A percentile compares a stretch with the other conserved stretches of the same genome.
Evolutionary conservation across 2,797 vertebrate genomes (phyloP).

Genomic region (Girardinus metallicus): DNA sequence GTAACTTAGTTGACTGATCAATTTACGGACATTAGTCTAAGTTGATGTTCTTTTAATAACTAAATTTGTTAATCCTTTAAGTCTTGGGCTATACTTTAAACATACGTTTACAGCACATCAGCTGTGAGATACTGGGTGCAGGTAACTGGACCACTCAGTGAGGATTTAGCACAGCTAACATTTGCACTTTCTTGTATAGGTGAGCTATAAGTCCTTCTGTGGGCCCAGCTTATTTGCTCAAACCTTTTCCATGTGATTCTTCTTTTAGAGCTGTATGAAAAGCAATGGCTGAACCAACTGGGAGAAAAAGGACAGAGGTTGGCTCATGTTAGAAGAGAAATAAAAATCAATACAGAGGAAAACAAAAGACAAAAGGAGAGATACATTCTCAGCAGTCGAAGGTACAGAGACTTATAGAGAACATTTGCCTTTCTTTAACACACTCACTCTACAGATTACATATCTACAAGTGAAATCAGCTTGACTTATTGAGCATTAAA

Average conservation of each 20-base stretch:
- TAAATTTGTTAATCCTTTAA: not conserved
- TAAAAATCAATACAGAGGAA: slow-evolving; percentile 34
- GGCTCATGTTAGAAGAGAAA: slow-evolving; percentile 17
- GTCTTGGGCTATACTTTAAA: not conserved
- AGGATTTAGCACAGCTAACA: slow-evolving; percentile 18
- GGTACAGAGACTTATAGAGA: slow-evolving; percentile 6
- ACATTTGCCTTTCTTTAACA: slow-evolving; percentile 7
- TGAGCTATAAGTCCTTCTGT: not conserved
- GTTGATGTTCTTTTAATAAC: not conserved
- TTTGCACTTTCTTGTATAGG: slow-evolving; percentile 5
- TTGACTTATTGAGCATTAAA: slow-evolving; percentile 29
- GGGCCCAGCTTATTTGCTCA: not conserved
- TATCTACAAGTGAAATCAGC: slow-evolving; percentile 13
- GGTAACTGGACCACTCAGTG: not conserved
- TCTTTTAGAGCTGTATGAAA: slow-evolving; percentile 13
- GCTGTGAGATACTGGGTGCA: slow-evolving; percentile 5
- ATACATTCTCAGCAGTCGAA: slow-evolving; percentile 10
- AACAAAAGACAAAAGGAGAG: slow-evolving; percentile 14
- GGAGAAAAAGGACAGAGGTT: slow-evolving; percentile 12
- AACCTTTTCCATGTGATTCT: slow-evolving; percentile 17
- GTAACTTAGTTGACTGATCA: not conserved
- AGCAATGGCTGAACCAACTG: slow-evolving; percentile 11
- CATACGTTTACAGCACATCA: not conserved
- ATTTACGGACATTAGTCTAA: not conserved
- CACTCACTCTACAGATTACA: not conserved